Conservation (phyloP, 2,113 vertebrate genomes). For the Cyphomyrus plagiostoma region DNA sequence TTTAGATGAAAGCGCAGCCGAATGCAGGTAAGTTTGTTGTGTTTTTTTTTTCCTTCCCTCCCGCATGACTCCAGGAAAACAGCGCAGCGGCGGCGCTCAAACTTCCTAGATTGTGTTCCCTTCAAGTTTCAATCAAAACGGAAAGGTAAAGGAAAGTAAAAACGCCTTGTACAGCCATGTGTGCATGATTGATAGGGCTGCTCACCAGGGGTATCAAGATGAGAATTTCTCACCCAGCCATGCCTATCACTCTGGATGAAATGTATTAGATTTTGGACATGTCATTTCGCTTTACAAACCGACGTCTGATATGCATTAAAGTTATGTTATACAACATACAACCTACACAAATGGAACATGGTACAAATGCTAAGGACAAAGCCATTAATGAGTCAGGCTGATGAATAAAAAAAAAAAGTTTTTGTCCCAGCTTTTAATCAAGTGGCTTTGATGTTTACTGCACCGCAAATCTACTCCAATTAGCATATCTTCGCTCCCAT, state of each 20-base stretch:
- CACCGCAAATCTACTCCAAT: neutral
- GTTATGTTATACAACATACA: neutral
- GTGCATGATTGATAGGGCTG: conserved; percentile 4
- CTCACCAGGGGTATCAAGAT: neutral
- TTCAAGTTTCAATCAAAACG: neutral
- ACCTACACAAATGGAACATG: neutral
- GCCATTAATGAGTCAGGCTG: neutral
- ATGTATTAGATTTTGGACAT: conserved; percentile 3
- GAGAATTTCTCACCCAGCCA: neutral
- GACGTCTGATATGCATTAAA: neutral
- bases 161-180: neutral
- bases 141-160: neutral
- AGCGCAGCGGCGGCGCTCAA: neutral
- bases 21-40: neutral
- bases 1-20: neutral
- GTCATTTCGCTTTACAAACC: neutral
- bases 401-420: neutral
- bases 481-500: neutral
- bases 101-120: neutral
- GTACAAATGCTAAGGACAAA: neutral
- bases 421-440: neutral
- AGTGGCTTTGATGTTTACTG: neutral
- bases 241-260: neutral
- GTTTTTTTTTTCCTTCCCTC: neutral
- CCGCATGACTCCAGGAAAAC: neutral